Evolutionary conservation across 2,888 invertebrate species (phyloP).

Genomic region (Amiota minor): DNA sequence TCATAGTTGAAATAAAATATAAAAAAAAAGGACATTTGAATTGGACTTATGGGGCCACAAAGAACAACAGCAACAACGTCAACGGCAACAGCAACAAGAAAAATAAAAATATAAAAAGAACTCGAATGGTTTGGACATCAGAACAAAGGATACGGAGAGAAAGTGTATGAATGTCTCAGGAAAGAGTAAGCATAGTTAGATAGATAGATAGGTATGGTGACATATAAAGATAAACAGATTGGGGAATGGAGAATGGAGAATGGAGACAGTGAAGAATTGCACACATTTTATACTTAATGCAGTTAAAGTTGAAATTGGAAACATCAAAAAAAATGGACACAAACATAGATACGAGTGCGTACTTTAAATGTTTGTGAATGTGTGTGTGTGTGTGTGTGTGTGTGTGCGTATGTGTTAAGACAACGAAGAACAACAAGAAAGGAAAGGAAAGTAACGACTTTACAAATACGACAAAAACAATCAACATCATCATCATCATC

Average conservation of each 20-base stretch:
- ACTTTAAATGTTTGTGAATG: background rate
- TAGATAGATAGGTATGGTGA: no score
- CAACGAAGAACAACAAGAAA: conserved; percentile 42
- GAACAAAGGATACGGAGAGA: no score
- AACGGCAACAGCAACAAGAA: conserved; percentile 19
- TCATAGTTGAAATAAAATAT: conserved; percentile 68
- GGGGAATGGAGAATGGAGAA: no score
- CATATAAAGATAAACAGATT: no score
- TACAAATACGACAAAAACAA: conserved; percentile 49
- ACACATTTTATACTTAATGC: conserved; percentile 64
- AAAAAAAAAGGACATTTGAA: conserved; percentile 69
- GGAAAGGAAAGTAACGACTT: conserved; percentile 61
- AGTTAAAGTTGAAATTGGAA: conserved; percentile 43
- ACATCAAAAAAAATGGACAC: conserved; percentile 31
- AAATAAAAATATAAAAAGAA: conserved; percentile 41
- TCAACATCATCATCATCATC: no score
- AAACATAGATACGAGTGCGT: conserved; percentile 4
- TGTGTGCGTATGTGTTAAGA: background rate
- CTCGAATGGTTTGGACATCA: background rate
- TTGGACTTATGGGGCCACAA: conserved; percentile 69
- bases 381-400: conserved; percentile 19
- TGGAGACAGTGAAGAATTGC: conserved; percentile 7
- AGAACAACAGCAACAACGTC: conserved; percentile 30
- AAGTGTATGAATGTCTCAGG: no score
- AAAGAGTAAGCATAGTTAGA: no score